Evolutionary conservation across 2,888 invertebrate genomes (phyloP), one percentile per base, ranked within the genome.

Genomic region (Ectobius pallidus): DNA sequence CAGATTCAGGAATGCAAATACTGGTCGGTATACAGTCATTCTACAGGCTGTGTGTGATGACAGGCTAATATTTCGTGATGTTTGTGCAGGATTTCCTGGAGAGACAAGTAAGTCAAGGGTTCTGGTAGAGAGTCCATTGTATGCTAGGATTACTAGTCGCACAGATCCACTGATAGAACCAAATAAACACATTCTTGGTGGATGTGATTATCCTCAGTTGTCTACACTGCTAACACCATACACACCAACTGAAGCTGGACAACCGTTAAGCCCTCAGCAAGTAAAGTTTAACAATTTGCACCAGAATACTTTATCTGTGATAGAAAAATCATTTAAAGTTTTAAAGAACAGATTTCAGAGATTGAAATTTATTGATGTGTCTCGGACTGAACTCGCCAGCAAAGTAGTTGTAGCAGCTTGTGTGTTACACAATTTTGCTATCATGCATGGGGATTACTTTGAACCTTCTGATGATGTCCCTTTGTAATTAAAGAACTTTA

Each of bases 341-440:
- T 25, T 75, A 0, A 42, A 69, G 27, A 42, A 20, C 16, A 49
- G 71, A 34, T 75, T 74, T 63, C 65, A 49, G 14, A 68, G 70
- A 30, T 25, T 75, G 39, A 65, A 68, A 25, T 71, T 52, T 55
- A 49, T 71, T 32, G 71, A 68, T 16, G 69, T 71, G 4, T 39
- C 42, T 16, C 42, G 58, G 9, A 49, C 52, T 4, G 52, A 58
- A 46, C 34, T 72, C 16, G 75, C 74, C 3, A 69, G 69, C 11
- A 52, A 62, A 34, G 72, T 75, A 11, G 69, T 73, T 3, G 42
- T 74, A 32, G 75, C 75, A 34, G 70, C 72, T 3, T 75, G 74
- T 70, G 75, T 75, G 16, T 61, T 75, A 16, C 71, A 75, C 18
- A 75, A 75, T 49, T 69, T 75, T 71, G 68, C 71, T 30, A 30